Conservation (phyloP, 37 sponge, comb jelly and placozoan genomes). For the Diacarnus erythraeanus region DNA sequence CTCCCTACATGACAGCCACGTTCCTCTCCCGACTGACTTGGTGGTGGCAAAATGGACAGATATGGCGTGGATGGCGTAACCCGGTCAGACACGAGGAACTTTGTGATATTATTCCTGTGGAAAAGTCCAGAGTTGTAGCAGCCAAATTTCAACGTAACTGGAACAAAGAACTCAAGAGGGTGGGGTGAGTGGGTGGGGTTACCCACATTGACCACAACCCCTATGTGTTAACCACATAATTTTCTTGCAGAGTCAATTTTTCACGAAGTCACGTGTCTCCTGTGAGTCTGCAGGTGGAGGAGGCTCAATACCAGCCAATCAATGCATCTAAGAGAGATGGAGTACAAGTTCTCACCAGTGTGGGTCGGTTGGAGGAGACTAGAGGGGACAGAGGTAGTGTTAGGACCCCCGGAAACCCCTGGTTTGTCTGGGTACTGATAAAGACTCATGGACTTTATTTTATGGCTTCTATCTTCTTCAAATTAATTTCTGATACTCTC, state of each 20-base stretch:
- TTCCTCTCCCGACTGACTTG: slow-evolving; percentile 72
- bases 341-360: not conserved
- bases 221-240: not conserved
- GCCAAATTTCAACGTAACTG: slow-evolving; percentile 62
- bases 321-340: not conserved
- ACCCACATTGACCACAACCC: too few relatives aligned
- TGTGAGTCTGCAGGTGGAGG: slow-evolving; percentile 1
- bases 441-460: slow-evolving; percentile 66
- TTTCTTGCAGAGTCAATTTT: not conserved
- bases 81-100: slow-evolving; percentile 70
- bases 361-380: not conserved
- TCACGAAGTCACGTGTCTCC: too few relatives aligned
- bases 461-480: slow-evolving; percentile 60
- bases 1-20: slow-evolving; percentile 56
- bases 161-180: slow-evolving; percentile 61
- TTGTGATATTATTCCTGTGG: slow-evolving; percentile 56
- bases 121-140: slow-evolving; percentile 59
- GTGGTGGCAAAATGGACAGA: slow-evolving; percentile 83
- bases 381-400: not conserved
- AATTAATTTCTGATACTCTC: slow-evolving; percentile 61
- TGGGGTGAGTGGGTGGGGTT: slow-evolving; percentile 38
- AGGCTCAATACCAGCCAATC: slow-evolving; percentile 1
- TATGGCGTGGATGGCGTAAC: slow-evolving; percentile 68
- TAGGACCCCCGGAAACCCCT: slow-evolving; percentile 26
- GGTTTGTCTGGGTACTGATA: slow-evolving; percentile 57